These are phyloP conservation scores for Ctenodactylus gundi DNA, from an alignment of 2,113 vertebrate genomes.

Conservation along the genomic window DNA sequence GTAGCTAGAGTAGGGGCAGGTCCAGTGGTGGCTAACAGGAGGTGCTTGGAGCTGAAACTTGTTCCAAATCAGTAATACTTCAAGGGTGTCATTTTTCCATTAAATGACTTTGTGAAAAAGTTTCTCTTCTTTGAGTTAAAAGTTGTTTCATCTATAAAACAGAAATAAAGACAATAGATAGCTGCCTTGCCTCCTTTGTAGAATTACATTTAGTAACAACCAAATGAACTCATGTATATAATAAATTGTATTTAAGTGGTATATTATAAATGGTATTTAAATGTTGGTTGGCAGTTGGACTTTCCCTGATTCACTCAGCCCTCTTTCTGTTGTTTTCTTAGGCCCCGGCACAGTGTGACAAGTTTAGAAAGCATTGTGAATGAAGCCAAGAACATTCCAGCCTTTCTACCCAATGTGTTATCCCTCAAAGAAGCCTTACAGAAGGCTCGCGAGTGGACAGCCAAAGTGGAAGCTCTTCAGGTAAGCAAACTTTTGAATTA, in stretches of 20 bases:
- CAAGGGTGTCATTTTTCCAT: not conserved
- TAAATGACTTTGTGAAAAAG: constrained; percentile 30
- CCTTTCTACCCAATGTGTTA: constrained; percentile 95
- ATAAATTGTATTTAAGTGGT: constrained; percentile 34
- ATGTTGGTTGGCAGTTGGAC: not conserved
- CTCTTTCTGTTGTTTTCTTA: constrained; percentile 73
- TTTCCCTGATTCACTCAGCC: constrained; percentile 15
- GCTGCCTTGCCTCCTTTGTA: constrained; percentile 32
- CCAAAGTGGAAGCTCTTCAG: constrained; percentile 97
- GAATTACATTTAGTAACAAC: constrained; percentile 42
- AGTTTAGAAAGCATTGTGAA: constrained; percentile 95
- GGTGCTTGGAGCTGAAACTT: not conserved
- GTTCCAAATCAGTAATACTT: not conserved
- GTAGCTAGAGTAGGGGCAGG: not conserved
- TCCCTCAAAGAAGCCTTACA: constrained; percentile 95
- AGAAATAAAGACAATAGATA: constrained; percentile 26
- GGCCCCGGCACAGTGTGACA: constrained; percentile 94
- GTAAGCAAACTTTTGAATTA: constrained; percentile 77
- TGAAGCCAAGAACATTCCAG: constrained; percentile 97
- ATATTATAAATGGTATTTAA: constrained; percentile 42
- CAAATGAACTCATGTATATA: not conserved
- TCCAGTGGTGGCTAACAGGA: not conserved
- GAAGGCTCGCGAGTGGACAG: constrained; percentile 96
- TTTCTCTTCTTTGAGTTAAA: constrained; percentile 25
- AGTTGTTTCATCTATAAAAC: constrained; percentile 24